Percentiles rank a stretch among this genome's conserved stretches.
Conservation (phyloP, 2,113 vertebrate genomes). For the Microtus montanus region DNA sequence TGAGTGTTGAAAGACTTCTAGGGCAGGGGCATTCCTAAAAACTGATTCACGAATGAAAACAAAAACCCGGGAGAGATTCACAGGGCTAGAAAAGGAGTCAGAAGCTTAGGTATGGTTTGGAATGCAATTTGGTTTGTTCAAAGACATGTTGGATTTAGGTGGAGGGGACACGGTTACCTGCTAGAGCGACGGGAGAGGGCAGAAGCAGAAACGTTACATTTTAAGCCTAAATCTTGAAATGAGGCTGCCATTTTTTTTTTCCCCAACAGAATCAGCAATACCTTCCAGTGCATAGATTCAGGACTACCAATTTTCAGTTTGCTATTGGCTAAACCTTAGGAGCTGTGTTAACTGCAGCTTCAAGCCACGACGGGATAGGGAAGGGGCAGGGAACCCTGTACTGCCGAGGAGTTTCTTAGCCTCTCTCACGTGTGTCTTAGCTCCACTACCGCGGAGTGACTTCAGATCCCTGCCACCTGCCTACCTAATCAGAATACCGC, state of each 20-base stretch:
- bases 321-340: background rate
- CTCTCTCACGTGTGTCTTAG: conserved; percentile 2
- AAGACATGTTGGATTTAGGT: background rate
- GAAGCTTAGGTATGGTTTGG: background rate
- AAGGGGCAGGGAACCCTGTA: background rate
- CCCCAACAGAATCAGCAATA: background rate
- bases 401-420: conserved; percentile 54
- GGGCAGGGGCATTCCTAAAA: conserved; percentile 10
- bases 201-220: background rate
- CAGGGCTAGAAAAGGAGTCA: background rate
- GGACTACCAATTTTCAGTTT: background rate
- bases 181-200: background rate
- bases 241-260: background rate
- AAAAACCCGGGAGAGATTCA: background rate
- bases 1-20: background rate
- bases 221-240: background rate
- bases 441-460: conserved; percentile 61
- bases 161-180: background rate
- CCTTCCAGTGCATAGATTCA: background rate
- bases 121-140: background rate
- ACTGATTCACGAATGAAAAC: background rate
- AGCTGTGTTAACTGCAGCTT: background rate
- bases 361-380: background rate
- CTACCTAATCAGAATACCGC: conserved; percentile 81
- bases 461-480: conserved; percentile 78